phyloP scores from a whole-genome alignment of 1,140 invertebrate species.

The Schlechtendalia chinensis region DNA sequence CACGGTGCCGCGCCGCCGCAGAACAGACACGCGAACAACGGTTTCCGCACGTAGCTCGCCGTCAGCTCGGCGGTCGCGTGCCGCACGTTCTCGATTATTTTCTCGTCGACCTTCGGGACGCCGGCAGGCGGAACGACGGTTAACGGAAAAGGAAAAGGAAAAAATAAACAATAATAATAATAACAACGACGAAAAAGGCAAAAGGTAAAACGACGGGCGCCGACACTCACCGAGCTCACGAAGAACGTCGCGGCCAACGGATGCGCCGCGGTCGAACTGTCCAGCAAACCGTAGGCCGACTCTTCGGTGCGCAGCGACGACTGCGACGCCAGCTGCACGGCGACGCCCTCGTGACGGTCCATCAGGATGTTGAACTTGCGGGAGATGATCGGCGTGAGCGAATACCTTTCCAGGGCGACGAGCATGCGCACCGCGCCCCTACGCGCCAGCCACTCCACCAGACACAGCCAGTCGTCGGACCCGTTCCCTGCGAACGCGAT shows the following conservation, averaged over 20 bases:
- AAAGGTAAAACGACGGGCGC: too few relatives aligned
- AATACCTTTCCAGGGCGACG: slow-evolving; percentile 1
- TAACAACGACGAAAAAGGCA: too few relatives aligned
- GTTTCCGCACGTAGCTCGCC: not conserved
- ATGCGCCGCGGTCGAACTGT: not conserved
- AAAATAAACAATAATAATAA: too few relatives aligned
- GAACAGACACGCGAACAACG: not conserved
- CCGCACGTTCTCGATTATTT: slow-evolving; percentile 21
- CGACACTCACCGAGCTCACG: not conserved
- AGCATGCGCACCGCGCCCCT: slow-evolving; percentile 41
- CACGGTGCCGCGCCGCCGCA: not conserved
- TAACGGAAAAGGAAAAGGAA: too few relatives aligned
- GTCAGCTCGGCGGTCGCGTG: not conserved
- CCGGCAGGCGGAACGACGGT: too few relatives aligned
- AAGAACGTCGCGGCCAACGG: slow-evolving; percentile 44
- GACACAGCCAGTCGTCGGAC: slow-evolving; percentile 26
- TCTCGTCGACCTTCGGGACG: slow-evolving; percentile 1
- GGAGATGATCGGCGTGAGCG: not conserved
- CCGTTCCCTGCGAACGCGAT: not conserved
- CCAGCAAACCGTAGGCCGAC: slow-evolving; percentile 6
- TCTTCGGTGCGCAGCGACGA: slow-evolving; percentile 7
- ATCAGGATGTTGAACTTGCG: slow-evolving; percentile 36
- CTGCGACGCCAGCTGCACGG: slow-evolving; percentile 29
- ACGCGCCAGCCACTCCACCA: slow-evolving; percentile 44
- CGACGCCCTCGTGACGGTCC: not conserved